Evolutionary conservation across 2,797 vertebrate genomes (phyloP), one percentile per base, ranked within the genome.

Genomic region (Lagocephalus sceleratus): DNA sequence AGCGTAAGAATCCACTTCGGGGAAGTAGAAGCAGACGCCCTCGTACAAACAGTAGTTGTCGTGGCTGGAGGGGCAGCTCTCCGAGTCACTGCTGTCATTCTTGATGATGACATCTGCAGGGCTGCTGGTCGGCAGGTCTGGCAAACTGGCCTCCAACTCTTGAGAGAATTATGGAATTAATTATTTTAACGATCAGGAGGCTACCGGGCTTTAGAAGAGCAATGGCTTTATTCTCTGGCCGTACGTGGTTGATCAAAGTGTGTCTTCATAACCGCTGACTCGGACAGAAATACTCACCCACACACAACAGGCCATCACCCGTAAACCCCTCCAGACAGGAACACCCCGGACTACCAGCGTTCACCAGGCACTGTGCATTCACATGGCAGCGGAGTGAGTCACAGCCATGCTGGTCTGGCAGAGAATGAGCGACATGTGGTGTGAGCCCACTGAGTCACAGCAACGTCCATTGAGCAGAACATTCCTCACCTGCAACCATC

Each of bases 21-120:
- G 88, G 20, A 95, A 84, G 55, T 96, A 94, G 78, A 94, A 88
- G 74, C 95, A 98, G 47, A 90, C 69, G 0, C 94, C 95, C 0
- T 90, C 86, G 15, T 95, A 89, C 29, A 98, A 89, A 71, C 96
- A 99, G 86, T 92, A 97, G 0, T 91, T 89, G 0, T 94, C 88
- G 0, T 95, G 88, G 0, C 88, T 87, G 2, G 86, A 54, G 2
- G 95, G 95, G 12, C 95, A 99, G 12, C 72, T 89, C 9, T 79
- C 47, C 0, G 57, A 54, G n/a, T 79, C 86, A 7, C 56, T 61
- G 21, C 43, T 79, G 56, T 56, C 66, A 63, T 29, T 61, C 16
- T 10, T 32, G 3, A n/a, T 82, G 15, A 73, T 87, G 38, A 73
- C 61, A 11, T 85, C 74, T n/a, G 45, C 45, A 0, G 86, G 81